Evolutionary conservation across 2,797 vertebrate genomes (phyloP), one percentile per base, ranked within the genome.

Genomic region (Miopithecus talapoin): DNA sequence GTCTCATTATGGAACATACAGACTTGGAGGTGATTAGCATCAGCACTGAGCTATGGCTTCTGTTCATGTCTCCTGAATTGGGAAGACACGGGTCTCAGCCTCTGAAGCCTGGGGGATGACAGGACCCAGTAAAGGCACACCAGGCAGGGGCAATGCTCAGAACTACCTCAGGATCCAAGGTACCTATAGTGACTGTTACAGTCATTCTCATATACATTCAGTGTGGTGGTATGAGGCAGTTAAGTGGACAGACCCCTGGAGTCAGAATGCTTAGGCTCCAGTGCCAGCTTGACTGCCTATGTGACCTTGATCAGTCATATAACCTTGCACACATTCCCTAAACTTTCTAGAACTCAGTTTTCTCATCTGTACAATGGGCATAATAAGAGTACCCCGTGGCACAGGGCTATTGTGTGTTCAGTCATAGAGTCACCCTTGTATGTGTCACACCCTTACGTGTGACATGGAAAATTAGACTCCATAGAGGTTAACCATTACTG

Each of bases 291-390:
- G 3, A 11, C 33, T 4, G 4, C 19, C 30, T 26, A 1, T 50
- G 30, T 46, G 24, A 86, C 6, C 72, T 36, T 22, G 30, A 61
- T 41, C 39, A 57, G 14, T 19, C 22, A 0, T 33, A 6, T 59
- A 50, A 86, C 59, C 14, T 87, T 30, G 12, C 8, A 12, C 10
- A 75, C 21, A 8, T 26, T 76, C 21, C 48, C 28, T 26, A 36
- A 7, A 9, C 26, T 48, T 84, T 30, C 72, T 88, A 72, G 43
- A 81, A 50, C 43, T 85, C 83, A 39, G 24, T 76, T 64, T 90
- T 89, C 53, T 70, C 68, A 57, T 74, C 76, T 90, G 41, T 76
- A 48, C 90, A 85, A 7, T 55, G 55, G 85, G 14, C 33, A 30
- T 13, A 16, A 13, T 30, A 81, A 83, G 10, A 72, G 53, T 22